Evolutionary conservation across 2,113 vertebrate genomes (phyloP), one percentile per base, ranked within the genome.

Genomic region (Microcebus tavaratra): DNA sequence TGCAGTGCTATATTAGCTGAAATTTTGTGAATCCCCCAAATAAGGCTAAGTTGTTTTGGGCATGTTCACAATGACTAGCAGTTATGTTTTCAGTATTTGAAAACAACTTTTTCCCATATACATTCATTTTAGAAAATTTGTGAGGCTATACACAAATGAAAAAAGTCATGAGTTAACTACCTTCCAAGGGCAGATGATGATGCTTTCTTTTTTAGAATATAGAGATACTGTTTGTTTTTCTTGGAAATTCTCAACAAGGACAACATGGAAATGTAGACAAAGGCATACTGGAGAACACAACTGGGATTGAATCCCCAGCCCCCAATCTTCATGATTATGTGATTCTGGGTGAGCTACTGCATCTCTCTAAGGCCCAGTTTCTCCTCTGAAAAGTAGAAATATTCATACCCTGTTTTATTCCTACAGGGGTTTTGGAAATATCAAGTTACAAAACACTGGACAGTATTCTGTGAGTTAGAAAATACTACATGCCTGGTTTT

Each of bases 351-450:
- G 67, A 79, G 83, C 55, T 53, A 55, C 29, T 57, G 61, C 13
- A 86, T 63, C 36, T 15, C 5, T 85, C 75, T 88, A 1, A 91
- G 50, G 23, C 15, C 29, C 23, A 70, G 23, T n/a, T 79, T 85
- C 61, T 81, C 36, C 81, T 42, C 17, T 79, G 72, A 82, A 96
- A 95, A 88, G 65, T 13, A 86, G 27, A 75, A 89, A 70, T 42
- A 70, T 21, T 70, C 6, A 63, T 63, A 53, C 25, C 88, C 55
- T 15, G 76, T 83, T 81, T 86, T 81, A 83, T 83, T 86, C 4
- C 45, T 61, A 25, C 39, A 36, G 15, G 2, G 5, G 14, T 50
- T 85, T 94, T 45, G 55, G 13, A 63, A 87, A 73, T 59, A 89
- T n/a, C 3, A 45, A 63, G 82, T 89, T 83, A 72, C 1, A 90